Base-by-base conservation (phyloP, 2,888 invertebrate species). In the Euzetes globulus region DNA sequence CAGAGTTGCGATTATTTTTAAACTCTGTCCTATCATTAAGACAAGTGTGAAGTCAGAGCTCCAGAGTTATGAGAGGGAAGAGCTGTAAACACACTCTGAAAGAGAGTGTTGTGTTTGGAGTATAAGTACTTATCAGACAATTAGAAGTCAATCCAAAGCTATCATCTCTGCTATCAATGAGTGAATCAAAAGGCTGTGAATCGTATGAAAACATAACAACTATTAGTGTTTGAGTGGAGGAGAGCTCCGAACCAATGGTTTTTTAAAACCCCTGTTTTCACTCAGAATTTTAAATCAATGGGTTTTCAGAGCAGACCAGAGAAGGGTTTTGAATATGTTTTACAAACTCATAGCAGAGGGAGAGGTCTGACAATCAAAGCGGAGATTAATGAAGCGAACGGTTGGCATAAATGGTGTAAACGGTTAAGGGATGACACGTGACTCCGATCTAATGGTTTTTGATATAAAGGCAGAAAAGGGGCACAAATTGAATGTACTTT, bases 341-440 rank as follows among this genome's bases (percentile, higher is more conserved):
- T 50, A 17, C 15, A 58, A n/a, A n/a, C 27, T 58, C 58, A 27
- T n/a, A n/a, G n/a, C n/a, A n/a, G n/a, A n/a, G n/a, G n/a, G 19
- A 58, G 58, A 15, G 58, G 19, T 6, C 6, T 58, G 25, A 27
- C 58, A 27, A 22, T 25, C 19, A 27, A 58, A 4, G 17, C 6
- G 25, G 58, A 58, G 58, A 58, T 58, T 58, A 58, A 58, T 27
- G 25, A 58, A 58, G 17, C 58, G 19, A 25, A 25, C 25, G 58
- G n/a, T 6, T 52, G 52, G 52, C 5, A 19, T 52, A 19, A 52
- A 5, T 52, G 22, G 6, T 58, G 7, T n/a, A n/a, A 6, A 11
- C 22, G 25, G 58, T 25, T 58, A 58, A 58, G 27, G 58, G 58
- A 11, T 25, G 58, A 58, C 58, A 58, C 58, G 58, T 27, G 58